phyloP scores from a whole-genome alignment of 1,140 invertebrate genomes.

The Pomacea maculata region DNA sequence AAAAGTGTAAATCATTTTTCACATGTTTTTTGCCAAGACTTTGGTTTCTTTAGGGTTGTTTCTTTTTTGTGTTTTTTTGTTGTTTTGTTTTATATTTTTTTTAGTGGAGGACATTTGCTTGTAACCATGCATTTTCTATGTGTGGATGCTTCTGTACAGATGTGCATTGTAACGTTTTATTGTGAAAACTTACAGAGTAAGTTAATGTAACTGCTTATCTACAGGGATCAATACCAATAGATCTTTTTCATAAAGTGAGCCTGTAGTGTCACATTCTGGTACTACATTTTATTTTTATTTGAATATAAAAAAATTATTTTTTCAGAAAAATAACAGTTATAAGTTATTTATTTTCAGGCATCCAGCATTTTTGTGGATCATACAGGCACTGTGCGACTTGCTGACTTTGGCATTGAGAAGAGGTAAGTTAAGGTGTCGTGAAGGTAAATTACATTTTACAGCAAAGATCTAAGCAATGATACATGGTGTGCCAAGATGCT shows the following conservation, averaged over 20 bases:
- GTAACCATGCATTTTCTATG: neutral
- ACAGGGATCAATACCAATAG: too few species aligned
- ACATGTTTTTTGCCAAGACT: too few species aligned
- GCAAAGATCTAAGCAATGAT: too few species aligned
- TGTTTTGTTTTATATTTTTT: too few species aligned
- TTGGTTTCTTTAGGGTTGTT: neutral
- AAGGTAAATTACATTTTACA: too few species aligned
- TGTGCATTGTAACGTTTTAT: neutral
- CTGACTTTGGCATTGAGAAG: slow-evolving; percentile 79
- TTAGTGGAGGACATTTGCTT: too few species aligned
- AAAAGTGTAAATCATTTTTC: too few species aligned
- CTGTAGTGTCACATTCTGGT: neutral
- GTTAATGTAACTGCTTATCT: too few species aligned
- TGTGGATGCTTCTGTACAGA: neutral
- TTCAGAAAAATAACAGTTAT: slow-evolving; percentile 1
- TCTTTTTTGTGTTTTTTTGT: neutral
- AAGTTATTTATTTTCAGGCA: slow-evolving; percentile 42
- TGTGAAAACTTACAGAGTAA: too few species aligned
- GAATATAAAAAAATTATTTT: neutral
- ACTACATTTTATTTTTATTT: slow-evolving; percentile 7
- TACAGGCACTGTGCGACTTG: slow-evolving; percentile 65
- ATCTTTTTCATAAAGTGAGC: too few species aligned
- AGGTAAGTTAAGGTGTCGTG: slow-evolving; percentile 64
- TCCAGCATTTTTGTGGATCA: slow-evolving; percentile 61
- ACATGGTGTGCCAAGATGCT: too few species aligned